Evolutionary conservation across 2,888 invertebrate species (phyloP), one percentile per base, ranked within the genome.

Genomic region (Melinaea menophilus): DNA sequence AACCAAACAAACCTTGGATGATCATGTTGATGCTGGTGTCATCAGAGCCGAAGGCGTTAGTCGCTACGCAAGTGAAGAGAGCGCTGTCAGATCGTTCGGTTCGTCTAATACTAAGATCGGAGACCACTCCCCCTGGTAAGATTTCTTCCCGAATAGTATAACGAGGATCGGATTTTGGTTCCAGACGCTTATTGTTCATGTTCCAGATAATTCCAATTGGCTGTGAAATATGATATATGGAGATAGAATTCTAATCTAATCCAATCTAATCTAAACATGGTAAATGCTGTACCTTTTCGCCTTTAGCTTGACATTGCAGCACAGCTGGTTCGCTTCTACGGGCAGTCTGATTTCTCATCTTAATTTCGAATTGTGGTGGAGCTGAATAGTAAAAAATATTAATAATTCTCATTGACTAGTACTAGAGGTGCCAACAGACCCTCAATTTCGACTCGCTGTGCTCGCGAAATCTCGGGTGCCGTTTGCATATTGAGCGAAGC

Each of bases 21-120:
- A 98, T 97, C 94, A 98, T 95, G 83, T 97, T 97, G 78, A 98
- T 97, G 86, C 96, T 97, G n/a, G 97, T 96, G 76, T 98, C 97
- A 79, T 97, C 98, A 70, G 96, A 97, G 59, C 97, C 97, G 79
- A 97, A 98, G 22, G 97, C 96, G 81, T 98, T 98, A 3, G 97
- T 97, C 0, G 97, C 97, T 11, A 97, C 95, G 78, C 98, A 98
- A 45, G 97, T 97, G 78, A 97, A 98, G 1, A 97, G 90, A 2
- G 97, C 97, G 3, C 97, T 96, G 82, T 98, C 97, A 37, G 94
- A 94, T 77, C 97, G 92, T 88, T 97, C 97, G 33, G 97, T 96
- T 74, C 96, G 93, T 81, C 97, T 95, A 73, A 98, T 97, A 76
- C 97, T 97, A 61, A 98, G 91, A 77, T 97, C 97, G 34, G 97